These are phyloP conservation scores for Hemithea aestivaria DNA, from an alignment of 2,888 invertebrate genomes.

Conservation along the genomic window DNA sequence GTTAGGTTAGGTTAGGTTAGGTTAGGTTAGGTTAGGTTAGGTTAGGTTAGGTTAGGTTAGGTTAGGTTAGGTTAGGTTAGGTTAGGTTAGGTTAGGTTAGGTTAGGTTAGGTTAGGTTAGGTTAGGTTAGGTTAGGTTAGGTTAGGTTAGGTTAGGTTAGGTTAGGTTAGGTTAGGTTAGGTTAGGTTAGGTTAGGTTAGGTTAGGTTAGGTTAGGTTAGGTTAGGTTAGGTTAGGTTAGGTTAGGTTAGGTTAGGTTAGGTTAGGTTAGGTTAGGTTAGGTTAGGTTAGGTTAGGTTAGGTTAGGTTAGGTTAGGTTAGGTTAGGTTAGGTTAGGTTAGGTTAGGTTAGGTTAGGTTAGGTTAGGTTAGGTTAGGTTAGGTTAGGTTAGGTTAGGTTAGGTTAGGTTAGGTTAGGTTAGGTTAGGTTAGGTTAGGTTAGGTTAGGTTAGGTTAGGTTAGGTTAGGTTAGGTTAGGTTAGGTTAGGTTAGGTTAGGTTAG, in stretches of 20 bases:
- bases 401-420: constrained; percentile 11
- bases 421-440: constrained; percentile 14
- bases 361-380: constrained; percentile 25
- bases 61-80: constrained; percentile 19
- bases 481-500: constrained; percentile 5
- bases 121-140: constrained; percentile 14
- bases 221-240: constrained; percentile 7
- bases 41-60: constrained; percentile 19
- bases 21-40: constrained; percentile 21
- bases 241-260: constrained; percentile 15
- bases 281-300: constrained; percentile 15
- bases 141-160: constrained; percentile 13
- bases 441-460: constrained; percentile 8
- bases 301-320: constrained; percentile 13
- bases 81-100: constrained; percentile 13
- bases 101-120: constrained; percentile 13
- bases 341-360: constrained; percentile 25
- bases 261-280: constrained; percentile 21
- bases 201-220: constrained; percentile 14
- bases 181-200: constrained; percentile 10
- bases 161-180: constrained; percentile 16
- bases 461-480: constrained; percentile 5
- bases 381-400: constrained; percentile 14
- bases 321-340: constrained; percentile 23
- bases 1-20: constrained; percentile 18